These are phyloP conservation scores for Drosophila cardini DNA, from an alignment of 1,140 invertebrate genomes.

Conservation along the genomic window DNA sequence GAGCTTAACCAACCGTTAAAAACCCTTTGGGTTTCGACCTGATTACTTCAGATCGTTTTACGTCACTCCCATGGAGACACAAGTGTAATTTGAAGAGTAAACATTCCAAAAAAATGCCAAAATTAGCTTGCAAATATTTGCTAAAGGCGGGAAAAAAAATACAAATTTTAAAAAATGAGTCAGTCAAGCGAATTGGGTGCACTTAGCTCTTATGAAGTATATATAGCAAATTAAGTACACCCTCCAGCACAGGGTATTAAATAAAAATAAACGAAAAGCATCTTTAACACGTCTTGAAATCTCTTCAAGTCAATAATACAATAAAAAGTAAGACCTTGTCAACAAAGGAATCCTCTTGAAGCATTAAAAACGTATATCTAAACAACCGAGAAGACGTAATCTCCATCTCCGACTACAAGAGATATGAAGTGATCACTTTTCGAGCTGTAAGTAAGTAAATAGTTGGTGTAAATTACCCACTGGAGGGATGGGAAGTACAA, in stretches of 20 bases:
- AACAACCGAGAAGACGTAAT: constrained; percentile 30
- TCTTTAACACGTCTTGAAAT: background rate
- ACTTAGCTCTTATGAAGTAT: no score
- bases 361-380: background rate
- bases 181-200: no score
- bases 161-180: no score
- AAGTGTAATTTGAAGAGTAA: no score
- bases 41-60: no score
- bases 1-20: no score
- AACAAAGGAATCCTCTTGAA: background rate
- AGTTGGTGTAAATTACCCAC: constrained; percentile 46
- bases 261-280: background rate
- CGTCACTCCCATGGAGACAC: no score
- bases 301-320: background rate
- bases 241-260: background rate
- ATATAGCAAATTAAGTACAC: background rate
- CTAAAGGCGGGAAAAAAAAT: no score
- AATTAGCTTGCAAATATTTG: no score
- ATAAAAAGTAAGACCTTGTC: background rate
- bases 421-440: constrained; percentile 38
- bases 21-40: no score
- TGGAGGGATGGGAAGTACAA: background rate
- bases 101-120: no score
- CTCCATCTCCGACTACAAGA: constrained; percentile 41
- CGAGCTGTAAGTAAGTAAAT: background rate